Percentiles rank a stretch among this genome's conserved stretches.
These are phyloP conservation scores for Nemurella pictetii DNA, from an alignment of 2,888 invertebrate genomes.

Conservation along the genomic window DNA sequence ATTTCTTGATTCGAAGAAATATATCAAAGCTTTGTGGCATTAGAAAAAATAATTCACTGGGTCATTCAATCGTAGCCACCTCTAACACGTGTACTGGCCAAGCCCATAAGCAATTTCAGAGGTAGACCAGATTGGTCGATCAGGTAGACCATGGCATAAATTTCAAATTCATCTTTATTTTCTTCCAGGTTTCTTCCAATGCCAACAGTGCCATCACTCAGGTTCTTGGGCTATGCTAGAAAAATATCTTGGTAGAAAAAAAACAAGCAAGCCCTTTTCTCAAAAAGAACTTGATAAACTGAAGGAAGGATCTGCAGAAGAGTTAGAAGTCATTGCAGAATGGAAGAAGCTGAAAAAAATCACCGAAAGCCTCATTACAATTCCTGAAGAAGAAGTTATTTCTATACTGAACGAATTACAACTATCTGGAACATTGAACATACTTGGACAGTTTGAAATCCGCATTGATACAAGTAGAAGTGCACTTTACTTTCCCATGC, in stretches of 20 bases:
- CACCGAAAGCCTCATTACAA: slow-evolving; percentile 54
- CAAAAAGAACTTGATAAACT: slow-evolving; percentile 53
- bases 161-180: slow-evolving; percentile 1
- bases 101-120: too few relatives aligned
- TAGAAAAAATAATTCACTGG: too few relatives aligned
- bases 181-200: slow-evolving; percentile 68
- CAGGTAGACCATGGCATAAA: background rate
- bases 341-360: slow-evolving; percentile 56
- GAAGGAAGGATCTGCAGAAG: slow-evolving; percentile 49
- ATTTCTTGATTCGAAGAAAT: too few relatives aligned
- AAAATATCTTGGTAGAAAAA: slow-evolving; percentile 52
- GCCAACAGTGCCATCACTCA: slow-evolving; percentile 67
- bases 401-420: slow-evolving; percentile 60
- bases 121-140: too few relatives aligned
- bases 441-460: slow-evolving; percentile 59
- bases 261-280: slow-evolving; percentile 46
- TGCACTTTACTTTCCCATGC: slow-evolving; percentile 68
- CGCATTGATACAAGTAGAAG: slow-evolving; percentile 58
- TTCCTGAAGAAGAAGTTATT: slow-evolving; percentile 54
- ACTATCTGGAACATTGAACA: slow-evolving; percentile 54
- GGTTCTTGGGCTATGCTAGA: slow-evolving; percentile 67
- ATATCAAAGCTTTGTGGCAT: too few relatives aligned
- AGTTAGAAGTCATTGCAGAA: slow-evolving; percentile 52
- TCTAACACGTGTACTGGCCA: too few relatives aligned
- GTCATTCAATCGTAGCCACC: too few relatives aligned